Evolutionary conservation across 2,113 vertebrate genomes (phyloP).

Genomic region (Corydoras maculifer): DNA sequence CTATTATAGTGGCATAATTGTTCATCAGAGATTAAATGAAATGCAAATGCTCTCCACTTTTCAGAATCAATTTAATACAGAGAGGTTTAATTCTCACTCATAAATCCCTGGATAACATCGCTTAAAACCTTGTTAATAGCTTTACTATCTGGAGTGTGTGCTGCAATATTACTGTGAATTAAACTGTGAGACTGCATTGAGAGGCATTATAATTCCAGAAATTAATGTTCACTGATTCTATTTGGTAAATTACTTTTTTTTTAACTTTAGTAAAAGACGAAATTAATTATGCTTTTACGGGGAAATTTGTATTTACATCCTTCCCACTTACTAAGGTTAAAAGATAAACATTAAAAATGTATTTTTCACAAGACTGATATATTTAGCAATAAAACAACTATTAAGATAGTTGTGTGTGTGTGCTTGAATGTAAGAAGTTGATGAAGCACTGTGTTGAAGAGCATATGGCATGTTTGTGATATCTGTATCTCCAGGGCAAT

Average conservation of each 20-base stretch:
- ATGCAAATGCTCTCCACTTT: constrained; percentile 43
- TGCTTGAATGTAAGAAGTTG: neutral
- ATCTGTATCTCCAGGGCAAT: constrained; percentile 11
- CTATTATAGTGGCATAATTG: constrained; percentile 38
- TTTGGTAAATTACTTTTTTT: constrained; percentile 43
- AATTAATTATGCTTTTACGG: constrained; percentile 32
- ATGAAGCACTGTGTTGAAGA: constrained; percentile 2
- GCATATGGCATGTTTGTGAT: constrained; percentile 35
- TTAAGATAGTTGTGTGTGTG: constrained; percentile 9
- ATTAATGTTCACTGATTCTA: constrained; percentile 40
- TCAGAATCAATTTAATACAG: constrained; percentile 48
- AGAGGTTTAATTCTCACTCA: constrained; percentile 44
- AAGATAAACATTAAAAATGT: no score
- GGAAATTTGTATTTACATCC: constrained; percentile 39
- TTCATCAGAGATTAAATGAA: constrained; percentile 44
- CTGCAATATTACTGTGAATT: constrained; percentile 41
- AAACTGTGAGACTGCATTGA: constrained; percentile 40
- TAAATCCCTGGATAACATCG: constrained; percentile 48
- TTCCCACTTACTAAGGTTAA: no score
- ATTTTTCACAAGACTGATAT: no score
- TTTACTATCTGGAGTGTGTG: constrained; percentile 42
- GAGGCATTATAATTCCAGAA: constrained; percentile 38
- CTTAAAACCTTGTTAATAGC: constrained; percentile 50
- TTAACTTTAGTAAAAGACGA: constrained; percentile 20
- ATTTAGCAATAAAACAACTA: neutral